These are phyloP conservation scores for Eilema griseolum DNA, from an alignment of 2,888 invertebrate species.

Conservation along the genomic window DNA sequence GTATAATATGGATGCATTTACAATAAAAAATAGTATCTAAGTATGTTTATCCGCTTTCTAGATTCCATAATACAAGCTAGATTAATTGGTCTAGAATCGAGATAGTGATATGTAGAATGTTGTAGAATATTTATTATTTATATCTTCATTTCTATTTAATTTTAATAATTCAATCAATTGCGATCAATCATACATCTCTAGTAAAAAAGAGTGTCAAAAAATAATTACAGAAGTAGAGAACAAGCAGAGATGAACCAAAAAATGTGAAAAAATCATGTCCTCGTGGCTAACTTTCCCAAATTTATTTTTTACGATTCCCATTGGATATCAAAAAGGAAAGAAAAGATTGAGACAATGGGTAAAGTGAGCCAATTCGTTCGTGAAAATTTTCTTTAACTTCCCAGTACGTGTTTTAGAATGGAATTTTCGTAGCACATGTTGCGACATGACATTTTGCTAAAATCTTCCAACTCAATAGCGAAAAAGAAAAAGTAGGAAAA, in stretches of 20 bases:
- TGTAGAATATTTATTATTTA: no score
- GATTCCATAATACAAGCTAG: no score
- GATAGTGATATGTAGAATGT: no score
- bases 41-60: no score
- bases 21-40: no score
- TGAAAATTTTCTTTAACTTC: slow-evolving; percentile 1
- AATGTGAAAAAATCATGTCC: neutral
- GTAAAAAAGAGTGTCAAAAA: no score
- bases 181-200: neutral
- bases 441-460: slow-evolving; percentile 2
- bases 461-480: neutral
- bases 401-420: neutral
- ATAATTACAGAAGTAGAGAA: no score
- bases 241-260: no score
- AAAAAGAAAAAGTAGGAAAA: neutral
- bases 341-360: neutral
- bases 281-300: neutral
- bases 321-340: neutral
- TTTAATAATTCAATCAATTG: neutral
- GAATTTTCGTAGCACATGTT: slow-evolving; percentile 1
- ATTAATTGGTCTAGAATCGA: no score
- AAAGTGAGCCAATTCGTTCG: neutral
- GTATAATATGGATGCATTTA: no score
- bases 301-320: neutral
- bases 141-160: no score